Evolutionary conservation across 2,797 vertebrate genomes (phyloP), one percentile per base, ranked within the genome.

Genomic region (Pseudotriccus pelzelni): DNA sequence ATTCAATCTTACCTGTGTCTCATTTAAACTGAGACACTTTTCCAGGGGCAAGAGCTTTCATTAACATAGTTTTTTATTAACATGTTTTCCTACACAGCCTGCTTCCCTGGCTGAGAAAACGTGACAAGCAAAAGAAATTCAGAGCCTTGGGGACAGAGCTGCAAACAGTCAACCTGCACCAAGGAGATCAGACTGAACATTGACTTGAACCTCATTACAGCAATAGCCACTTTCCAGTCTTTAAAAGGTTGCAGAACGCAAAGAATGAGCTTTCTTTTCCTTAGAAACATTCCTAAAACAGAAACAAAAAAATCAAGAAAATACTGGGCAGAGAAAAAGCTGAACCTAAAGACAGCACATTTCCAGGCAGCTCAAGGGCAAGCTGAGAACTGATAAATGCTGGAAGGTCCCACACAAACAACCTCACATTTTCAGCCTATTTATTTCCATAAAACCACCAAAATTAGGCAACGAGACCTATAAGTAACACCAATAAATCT

Each of bases 11-110:
- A n/a, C n/a, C n/a, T n/a, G n/a, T n/a, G n/a, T n/a, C n/a, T n/a
- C n/a, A n/a, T n/a, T n/a, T n/a, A n/a, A n/a, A n/a, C n/a, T n/a
- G n/a, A n/a, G n/a, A n/a, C n/a, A n/a, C n/a, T n/a, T 47, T 87
- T 93, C 84, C 27, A 72, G 81, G 49, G 88, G 36, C 27, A 43
- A 30, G 32, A 84, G 60, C 75, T 93, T 89, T 70, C 84, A 95
- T 95, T 93, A 96, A 90, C 55, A 49, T 2, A 9, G 73, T 25
- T 93, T 92, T 83, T 79, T 86, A 96, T 96, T 90, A 96, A 96
- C 89, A 10, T 46, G 41, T 12, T 93, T 90, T 59, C 64, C 90
- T 70, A 78, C 46, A 69, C 87, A 84, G 52, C n/a, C 68, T 60
- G 46, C 44, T 64, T 60, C 69, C 70, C 83, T 95, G 64, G 84